Base-by-base conservation (phyloP, 2,888 invertebrate genomes). In the Tipula lateralis region DNA sequence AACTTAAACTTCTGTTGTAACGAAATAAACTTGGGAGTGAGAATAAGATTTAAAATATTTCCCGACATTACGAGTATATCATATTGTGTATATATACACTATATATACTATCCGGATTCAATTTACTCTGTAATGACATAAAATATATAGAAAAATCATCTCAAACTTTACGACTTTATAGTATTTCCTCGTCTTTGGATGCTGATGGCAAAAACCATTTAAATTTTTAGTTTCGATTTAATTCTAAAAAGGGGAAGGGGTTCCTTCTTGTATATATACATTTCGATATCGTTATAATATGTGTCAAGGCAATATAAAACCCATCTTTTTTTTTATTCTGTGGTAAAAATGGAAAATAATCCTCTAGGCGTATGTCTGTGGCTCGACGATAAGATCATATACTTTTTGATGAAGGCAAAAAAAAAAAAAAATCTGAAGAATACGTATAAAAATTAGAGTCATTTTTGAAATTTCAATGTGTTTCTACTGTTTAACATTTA, bases 361-460 rank as follows among this genome's bases (percentile, higher is more conserved):
- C 83, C 34, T 83, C 34, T 36, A 34, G 83, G 83, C 83, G 83
- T 83, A 83, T 83, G 83, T 83, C 83, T 83, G 83, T 83, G 34
- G 83, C 19, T 83, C 12, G 34, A 19, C 19, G 83, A 83, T 83
- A 83, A 83, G 32, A 83, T 83, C 83, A 83, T 82, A 82, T 82
- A n/a, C n/a, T 32, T 82, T 82, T 32, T 82, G 32, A 82, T 82
- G 82, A 82, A 66, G 66, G 66, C 66, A 66, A 66, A 66, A 66
- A 66, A 13, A 39, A n/a, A n/a, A n/a, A 39, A 32, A 32, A 32
- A 32, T 32, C 3, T 66, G 66, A 66, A 24, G 66, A 24, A 66
- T 66, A 24, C 24, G 4, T 66, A 66, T 66, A 66, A 24, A 66
- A 66, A 66, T 66, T 66, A 66, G 19, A 24, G 66, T 66, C 66